These are phyloP conservation scores for Lepus americanus DNA, from an alignment of 2,113 vertebrate genomes.

Conservation along the genomic window DNA sequence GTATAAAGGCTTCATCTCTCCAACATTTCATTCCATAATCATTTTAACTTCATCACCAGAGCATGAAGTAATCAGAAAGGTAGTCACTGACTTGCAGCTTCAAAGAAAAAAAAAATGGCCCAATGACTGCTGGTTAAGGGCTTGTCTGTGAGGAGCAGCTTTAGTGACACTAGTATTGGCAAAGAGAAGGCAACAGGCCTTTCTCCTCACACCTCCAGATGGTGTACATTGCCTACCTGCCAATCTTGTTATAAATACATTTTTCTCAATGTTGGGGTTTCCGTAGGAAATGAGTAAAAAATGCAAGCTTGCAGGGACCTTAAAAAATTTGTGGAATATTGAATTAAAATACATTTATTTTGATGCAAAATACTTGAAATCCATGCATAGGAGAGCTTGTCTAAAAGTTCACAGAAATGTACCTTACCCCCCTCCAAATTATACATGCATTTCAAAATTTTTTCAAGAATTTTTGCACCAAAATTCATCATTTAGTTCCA, in stretches of 20 bases:
- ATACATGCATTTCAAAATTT: too few species aligned
- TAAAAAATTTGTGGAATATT: too few species aligned
- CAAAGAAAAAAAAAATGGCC: neutral
- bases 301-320: neutral
- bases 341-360: too few species aligned
- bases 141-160: neutral
- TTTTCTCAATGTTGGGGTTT: neutral
- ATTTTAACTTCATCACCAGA: neutral
- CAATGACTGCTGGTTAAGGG: neutral
- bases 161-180: constrained; percentile 3
- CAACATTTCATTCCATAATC: too few species aligned
- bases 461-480: too few species aligned
- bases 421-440: too few species aligned
- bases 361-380: too few species aligned
- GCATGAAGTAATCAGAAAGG: neutral
- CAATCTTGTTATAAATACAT: constrained; percentile 22
- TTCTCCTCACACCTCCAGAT: neutral
- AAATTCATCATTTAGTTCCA: too few species aligned
- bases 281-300: constrained; percentile 24
- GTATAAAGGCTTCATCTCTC: too few species aligned
- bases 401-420: too few species aligned
- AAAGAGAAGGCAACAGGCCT: constrained; percentile 43
- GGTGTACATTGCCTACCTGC: neutral
- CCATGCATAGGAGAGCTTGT: too few species aligned
- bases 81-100: neutral